A percentile compares a stretch with the other conserved stretches of the same genome.
Evolutionary conservation across 2,113 vertebrate genomes (phyloP).

Genomic region (Dipodomys spectabilis): DNA sequence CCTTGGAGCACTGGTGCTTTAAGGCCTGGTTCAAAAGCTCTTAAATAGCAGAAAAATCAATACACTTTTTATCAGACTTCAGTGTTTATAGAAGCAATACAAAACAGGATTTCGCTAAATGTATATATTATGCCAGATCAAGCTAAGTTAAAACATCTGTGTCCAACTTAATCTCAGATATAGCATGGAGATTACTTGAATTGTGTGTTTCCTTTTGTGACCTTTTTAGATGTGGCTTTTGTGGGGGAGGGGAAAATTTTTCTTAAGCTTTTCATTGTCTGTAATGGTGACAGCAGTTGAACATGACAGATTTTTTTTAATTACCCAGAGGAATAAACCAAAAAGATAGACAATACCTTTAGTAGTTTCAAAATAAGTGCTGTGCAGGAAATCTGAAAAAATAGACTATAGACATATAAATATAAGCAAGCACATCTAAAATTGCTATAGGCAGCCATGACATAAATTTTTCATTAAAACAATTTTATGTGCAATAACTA

Average conservation of each 20-base stretch:
- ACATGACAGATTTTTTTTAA: conserved; percentile 83
- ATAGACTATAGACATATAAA: conserved; percentile 83
- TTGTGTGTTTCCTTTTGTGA: conserved; percentile 86
- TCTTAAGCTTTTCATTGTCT: conserved; percentile 83
- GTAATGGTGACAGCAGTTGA: conserved; percentile 80
- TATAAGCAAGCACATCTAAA: conserved; percentile 78
- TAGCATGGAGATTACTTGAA: conserved; percentile 86
- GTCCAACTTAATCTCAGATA: conserved; percentile 87
- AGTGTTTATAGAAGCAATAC: conserved; percentile 89
- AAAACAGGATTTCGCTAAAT: conserved; percentile 89
- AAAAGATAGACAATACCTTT: conserved; percentile 73
- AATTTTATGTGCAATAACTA: conserved; percentile 87
- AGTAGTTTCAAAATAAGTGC: conserved; percentile 85
- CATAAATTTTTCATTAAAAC: conserved; percentile 87
- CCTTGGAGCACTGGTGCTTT: conserved; percentile 68
- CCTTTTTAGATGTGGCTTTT: conserved; percentile 85
- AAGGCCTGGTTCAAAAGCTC: conserved; percentile 80
- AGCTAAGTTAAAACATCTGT: conserved; percentile 90
- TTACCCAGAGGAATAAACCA: conserved; percentile 83
- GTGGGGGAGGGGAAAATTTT: conserved; percentile 79
- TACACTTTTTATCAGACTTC: conserved; percentile 85
- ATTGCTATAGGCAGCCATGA: conserved; percentile 80
- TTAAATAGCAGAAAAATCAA: conserved; percentile 86
- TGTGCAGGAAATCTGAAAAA: conserved; percentile 83
- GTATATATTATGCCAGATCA: conserved; percentile 87